Conservation (phyloP, 2,797 vertebrate species). For the Urocyon cinereoargenteus region DNA sequence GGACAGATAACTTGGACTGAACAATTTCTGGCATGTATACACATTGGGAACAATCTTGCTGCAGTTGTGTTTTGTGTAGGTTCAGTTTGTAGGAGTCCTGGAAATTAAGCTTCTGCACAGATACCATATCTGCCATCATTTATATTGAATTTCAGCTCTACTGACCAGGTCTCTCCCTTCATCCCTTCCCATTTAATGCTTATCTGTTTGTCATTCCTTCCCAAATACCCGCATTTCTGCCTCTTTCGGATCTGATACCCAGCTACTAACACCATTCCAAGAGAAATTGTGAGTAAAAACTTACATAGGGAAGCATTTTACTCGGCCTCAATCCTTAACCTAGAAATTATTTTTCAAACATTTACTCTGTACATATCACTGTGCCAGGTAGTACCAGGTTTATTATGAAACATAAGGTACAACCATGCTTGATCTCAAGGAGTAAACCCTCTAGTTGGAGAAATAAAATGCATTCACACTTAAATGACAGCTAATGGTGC, state of each 20-base stretch:
- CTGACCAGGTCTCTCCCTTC: background rate
- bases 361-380: background rate
- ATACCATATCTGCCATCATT: background rate
- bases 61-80: background rate
- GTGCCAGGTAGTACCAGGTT: background rate
- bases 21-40: background rate
- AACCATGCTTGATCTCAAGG: background rate
- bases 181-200: background rate
- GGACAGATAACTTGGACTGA: background rate
- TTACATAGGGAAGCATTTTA: background rate
- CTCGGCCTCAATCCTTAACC: background rate
- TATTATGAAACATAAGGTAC: background rate
- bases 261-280: background rate
- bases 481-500: background rate
- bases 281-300: slow-evolving; percentile 49
- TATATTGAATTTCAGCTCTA: background rate
- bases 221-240: background rate
- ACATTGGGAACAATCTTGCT: background rate
- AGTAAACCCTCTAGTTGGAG: background rate
- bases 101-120: background rate
- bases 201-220: background rate
- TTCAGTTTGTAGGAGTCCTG: background rate
- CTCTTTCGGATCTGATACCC: background rate
- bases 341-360: background rate
- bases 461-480: background rate